A percentile compares a stretch with the other conserved stretches of the same genome.
These are phyloP conservation scores for Epirrhoe tristata DNA, from an alignment of 2,888 invertebrate genomes.

Conservation along the genomic window DNA sequence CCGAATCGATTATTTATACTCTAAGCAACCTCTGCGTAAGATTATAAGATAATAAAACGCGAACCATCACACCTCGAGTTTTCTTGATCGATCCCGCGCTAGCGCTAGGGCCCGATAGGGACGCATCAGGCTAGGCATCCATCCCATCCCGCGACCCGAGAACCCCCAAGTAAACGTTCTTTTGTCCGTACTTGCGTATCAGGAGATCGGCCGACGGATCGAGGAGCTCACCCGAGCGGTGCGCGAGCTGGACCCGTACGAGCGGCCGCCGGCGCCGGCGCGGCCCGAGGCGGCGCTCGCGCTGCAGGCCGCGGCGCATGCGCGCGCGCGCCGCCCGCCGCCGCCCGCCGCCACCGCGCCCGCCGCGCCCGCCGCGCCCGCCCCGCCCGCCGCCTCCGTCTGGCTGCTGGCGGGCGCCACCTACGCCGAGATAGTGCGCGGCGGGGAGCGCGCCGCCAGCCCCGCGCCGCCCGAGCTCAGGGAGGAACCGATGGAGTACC, in stretches of 20 bases:
- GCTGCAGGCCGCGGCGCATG: slow-evolving; percentile 80
- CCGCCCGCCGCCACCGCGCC: slow-evolving; percentile 71
- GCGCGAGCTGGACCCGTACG: slow-evolving; percentile 90
- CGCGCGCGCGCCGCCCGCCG: slow-evolving; percentile 40
- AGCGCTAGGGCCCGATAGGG: slow-evolving; percentile 38
- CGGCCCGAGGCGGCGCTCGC: slow-evolving; percentile 85
- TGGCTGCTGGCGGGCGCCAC: slow-evolving; percentile 91
- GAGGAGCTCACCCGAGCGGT: slow-evolving; percentile 89
- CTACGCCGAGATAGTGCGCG: slow-evolving; percentile 92
- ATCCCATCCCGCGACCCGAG: slow-evolving; percentile 58
- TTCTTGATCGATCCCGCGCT: slow-evolving; percentile 73
- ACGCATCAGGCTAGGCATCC: slow-evolving; percentile 17
- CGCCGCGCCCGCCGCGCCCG: slow-evolving; percentile 26
- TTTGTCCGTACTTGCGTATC: slow-evolving; percentile 86
- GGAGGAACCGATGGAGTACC: not conserved
- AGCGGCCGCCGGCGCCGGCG: slow-evolving; percentile 80
- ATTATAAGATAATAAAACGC: slow-evolving; percentile 63
- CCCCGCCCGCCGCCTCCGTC: slow-evolving; percentile 26
- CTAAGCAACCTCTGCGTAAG: slow-evolving; percentile 60
- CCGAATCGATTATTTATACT: slow-evolving; percentile 64
- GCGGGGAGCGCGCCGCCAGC: slow-evolving; percentile 80
- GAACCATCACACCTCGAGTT: slow-evolving; percentile 71
- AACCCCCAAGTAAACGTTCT: slow-evolving; percentile 77
- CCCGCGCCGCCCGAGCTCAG: slow-evolving; percentile 52
- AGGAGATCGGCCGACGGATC: slow-evolving; percentile 90